These are phyloP conservation scores for Synanthedon andrenaeformis DNA, from an alignment of 2,888 invertebrate genomes.

Conservation along the genomic window DNA sequence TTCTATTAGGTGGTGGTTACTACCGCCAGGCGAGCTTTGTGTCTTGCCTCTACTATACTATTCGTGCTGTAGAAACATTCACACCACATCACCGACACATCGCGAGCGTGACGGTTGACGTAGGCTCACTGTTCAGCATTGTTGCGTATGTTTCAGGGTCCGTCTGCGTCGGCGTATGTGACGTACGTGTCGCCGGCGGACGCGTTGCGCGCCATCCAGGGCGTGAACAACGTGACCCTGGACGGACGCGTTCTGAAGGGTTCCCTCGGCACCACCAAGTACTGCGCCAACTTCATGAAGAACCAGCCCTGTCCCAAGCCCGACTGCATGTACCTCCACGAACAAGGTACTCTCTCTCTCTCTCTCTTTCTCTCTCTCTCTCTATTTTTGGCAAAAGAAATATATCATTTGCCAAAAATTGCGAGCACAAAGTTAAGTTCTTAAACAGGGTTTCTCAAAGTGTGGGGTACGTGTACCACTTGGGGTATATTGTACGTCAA, in stretches of 20 bases:
- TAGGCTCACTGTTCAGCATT: too few species aligned
- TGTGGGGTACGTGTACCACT: too few species aligned
- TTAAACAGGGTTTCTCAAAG: too few species aligned
- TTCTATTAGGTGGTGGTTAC: too few species aligned
- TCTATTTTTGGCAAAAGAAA: not conserved
- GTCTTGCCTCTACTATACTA: too few species aligned
- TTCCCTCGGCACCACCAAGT: conserved; percentile 98
- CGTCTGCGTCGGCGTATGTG: conserved; percentile 95
- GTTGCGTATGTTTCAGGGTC: conserved; percentile 63
- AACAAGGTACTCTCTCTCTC: conserved; percentile 75
- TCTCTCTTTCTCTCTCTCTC: not conserved
- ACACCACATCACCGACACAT: too few species aligned
- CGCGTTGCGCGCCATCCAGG: conserved; percentile 95
- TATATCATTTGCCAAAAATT: too few species aligned
- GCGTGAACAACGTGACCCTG: conserved; percentile 96
- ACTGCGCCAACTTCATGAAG: conserved; percentile 99
- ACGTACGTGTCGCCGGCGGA: conserved; percentile 93
- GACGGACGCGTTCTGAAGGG: conserved; percentile 97
- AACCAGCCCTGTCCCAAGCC: conserved; percentile 97
- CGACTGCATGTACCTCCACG: conserved; percentile 99
- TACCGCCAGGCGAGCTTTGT: too few species aligned
- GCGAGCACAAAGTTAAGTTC: too few species aligned
- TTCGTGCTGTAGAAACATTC: too few species aligned
- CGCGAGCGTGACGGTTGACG: too few species aligned
- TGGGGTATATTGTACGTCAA: too few species aligned